A percentile compares a stretch with the other conserved stretches of the same genome.
These are phyloP conservation scores for Anomalospiza imberbis DNA, from an alignment of 2,797 vertebrate species.

Conservation along the genomic window DNA sequence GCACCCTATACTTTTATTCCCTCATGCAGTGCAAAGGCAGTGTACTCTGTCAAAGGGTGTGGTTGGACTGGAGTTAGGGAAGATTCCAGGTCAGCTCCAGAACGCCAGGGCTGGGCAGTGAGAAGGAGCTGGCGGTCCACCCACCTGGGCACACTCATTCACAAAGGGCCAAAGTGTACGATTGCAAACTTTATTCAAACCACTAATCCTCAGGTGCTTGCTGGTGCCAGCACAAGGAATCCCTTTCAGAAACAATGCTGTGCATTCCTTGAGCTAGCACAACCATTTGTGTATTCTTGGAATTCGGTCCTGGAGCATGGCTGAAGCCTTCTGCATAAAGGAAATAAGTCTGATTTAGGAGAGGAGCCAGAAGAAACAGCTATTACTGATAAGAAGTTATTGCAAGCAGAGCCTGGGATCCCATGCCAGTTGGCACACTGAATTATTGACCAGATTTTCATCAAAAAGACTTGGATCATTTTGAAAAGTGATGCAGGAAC, in stretches of 20 bases:
- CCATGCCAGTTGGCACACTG: neutral
- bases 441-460: neutral
- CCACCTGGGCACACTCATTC: neutral
- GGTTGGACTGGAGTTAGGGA: neutral
- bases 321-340: neutral
- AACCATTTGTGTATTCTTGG: neutral
- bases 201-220: neutral
- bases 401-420: neutral
- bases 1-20: neutral
- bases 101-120: neutral
- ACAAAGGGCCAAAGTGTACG: neutral
- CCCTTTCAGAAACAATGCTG: neutral
- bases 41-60: rapidly evolving
- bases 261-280: neutral
- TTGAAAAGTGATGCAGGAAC: neutral
- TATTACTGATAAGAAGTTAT: neutral
- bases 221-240: neutral
- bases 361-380: neutral
- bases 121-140: neutral
- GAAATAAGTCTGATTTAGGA: neutral
- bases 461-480: neutral
- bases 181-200: neutral
- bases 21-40: neutral
- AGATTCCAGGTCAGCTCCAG: neutral
- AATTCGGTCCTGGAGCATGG: neutral